These are phyloP conservation scores for Falco cherrug DNA, from an alignment of 2,797 vertebrate species.

Conservation along the genomic window DNA sequence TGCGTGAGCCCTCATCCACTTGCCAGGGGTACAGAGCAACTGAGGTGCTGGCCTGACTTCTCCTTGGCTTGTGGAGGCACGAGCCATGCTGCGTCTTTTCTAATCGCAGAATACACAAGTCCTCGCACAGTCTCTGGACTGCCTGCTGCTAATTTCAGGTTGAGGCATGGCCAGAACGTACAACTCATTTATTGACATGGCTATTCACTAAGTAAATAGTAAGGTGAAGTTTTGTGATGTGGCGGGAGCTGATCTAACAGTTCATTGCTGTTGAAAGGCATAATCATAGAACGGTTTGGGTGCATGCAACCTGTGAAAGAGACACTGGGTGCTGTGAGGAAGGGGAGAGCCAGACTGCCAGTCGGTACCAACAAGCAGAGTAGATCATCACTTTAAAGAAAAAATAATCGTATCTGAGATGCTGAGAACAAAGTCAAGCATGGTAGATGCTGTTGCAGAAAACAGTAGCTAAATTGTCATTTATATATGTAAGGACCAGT, in stretches of 20 bases:
- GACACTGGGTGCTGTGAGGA: neutral
- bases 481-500: neutral
- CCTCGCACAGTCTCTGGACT: neutral
- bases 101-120: neutral
- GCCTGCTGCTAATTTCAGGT: neutral
- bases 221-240: neutral
- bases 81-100: neutral
- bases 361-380: neutral
- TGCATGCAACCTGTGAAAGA: accelerated
- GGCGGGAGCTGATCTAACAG: neutral
- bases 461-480: neutral
- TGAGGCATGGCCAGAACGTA: neutral
- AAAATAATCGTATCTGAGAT: neutral
- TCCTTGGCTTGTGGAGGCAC: neutral
- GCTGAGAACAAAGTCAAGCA: neutral
- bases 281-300: neutral
- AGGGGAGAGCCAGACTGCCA: neutral
- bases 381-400: neutral
- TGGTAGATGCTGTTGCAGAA: neutral
- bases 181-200: neutral
- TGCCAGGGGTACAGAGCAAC: neutral
- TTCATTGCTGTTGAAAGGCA: neutral
- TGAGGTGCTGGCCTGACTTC: neutral
- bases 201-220: neutral
- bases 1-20: neutral